Conservation (phyloP, 2,888 invertebrate species). For the Aspidapion aeneum region DNA sequence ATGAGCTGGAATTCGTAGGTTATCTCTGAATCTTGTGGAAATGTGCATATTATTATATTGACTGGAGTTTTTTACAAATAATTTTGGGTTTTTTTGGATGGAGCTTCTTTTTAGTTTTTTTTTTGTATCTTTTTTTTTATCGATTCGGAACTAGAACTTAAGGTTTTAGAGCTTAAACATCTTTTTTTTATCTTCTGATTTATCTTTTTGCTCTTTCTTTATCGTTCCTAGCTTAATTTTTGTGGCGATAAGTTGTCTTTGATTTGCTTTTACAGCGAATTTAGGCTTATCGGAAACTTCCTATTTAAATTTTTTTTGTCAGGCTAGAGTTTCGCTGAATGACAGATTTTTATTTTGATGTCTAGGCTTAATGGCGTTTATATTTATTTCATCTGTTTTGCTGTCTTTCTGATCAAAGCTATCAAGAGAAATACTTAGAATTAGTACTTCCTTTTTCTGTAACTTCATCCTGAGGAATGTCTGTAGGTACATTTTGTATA, state of each 20-base stretch:
- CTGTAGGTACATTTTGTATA: background rate
- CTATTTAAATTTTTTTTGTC: slow-evolving; percentile 43
- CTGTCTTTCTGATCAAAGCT: slow-evolving; percentile 34
- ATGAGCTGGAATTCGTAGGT: too few species aligned
- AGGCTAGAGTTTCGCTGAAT: slow-evolving; percentile 64
- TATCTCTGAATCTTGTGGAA: too few species aligned
- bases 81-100: too few species aligned
- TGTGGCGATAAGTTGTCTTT: slow-evolving; percentile 56
- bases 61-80: too few species aligned
- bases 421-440: slow-evolving; percentile 33
- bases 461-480: slow-evolving; percentile 17
- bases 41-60: too few species aligned
- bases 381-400: slow-evolving; percentile 66
- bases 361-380: slow-evolving; percentile 69
- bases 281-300: slow-evolving; percentile 39
- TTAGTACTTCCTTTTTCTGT: slow-evolving; percentile 47
- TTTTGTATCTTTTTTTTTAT: too few species aligned
- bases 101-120: too few species aligned
- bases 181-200: slow-evolving; percentile 27
- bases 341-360: slow-evolving; percentile 69
- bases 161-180: slow-evolving; percentile 33
- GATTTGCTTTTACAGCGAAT: slow-evolving; percentile 73
- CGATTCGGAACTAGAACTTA: slow-evolving; percentile 36
- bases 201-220: slow-evolving; percentile 29
- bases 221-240: slow-evolving; percentile 40